Evolutionary conservation across 2,888 invertebrate species (phyloP).

Genomic region (Harmothoe impar): DNA sequence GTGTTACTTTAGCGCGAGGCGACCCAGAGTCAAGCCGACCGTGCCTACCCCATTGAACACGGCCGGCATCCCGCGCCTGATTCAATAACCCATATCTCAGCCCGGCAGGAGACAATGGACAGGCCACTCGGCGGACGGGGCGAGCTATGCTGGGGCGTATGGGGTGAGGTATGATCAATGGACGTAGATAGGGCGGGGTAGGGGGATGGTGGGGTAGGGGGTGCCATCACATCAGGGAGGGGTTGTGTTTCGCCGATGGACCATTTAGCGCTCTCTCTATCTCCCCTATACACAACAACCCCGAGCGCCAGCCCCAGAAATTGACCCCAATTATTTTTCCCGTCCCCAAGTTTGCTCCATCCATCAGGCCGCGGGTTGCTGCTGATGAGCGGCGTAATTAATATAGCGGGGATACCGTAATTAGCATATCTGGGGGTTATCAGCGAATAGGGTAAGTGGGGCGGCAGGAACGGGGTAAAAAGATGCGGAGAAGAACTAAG

Average conservation of each 20-base stretch:
- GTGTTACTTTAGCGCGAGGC: neutral
- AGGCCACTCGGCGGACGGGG: neutral
- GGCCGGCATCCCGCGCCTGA: neutral
- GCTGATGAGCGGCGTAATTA: constrained; percentile 35
- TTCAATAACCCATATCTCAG: constrained; percentile 22
- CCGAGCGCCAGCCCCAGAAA: neutral
- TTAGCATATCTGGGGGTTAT: constrained; percentile 47
- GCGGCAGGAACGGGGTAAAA: neutral
- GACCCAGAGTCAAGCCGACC: neutral
- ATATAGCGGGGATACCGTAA: neutral
- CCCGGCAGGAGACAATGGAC: neutral
- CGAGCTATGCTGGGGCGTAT: neutral
- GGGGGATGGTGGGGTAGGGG: neutral
- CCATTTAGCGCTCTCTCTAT: neutral
- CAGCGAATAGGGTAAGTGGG: neutral
- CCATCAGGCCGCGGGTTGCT: neutral
- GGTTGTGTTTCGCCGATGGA: neutral
- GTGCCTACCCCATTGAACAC: neutral
- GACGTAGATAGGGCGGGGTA: neutral
- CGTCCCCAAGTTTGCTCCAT: neutral
- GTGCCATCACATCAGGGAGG: neutral
- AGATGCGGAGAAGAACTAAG: neutral
- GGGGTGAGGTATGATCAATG: neutral
- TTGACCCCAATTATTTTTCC: constrained; percentile 44
- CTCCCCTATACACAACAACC: neutral